Conservation (phyloP, 2,888 invertebrate genomes). For the Luperina nickerlii region DNA sequence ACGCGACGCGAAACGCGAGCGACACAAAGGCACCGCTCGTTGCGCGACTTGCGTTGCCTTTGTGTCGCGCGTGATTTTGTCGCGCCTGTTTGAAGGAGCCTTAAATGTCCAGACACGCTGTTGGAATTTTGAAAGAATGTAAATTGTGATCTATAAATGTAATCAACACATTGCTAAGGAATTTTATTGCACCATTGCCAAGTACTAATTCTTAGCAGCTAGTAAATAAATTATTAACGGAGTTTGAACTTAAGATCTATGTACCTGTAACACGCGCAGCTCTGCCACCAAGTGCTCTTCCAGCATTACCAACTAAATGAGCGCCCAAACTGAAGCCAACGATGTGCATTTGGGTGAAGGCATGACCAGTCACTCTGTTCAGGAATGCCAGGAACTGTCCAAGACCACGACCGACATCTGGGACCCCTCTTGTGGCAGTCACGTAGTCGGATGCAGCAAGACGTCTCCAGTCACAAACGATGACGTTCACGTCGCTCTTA, state of each 20-base stretch:
- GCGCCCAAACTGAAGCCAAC: conserved; percentile 88
- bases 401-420: conserved; percentile 81
- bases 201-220: background rate
- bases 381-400: conserved; percentile 83
- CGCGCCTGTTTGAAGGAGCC: too few species aligned
- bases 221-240: background rate
- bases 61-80: too few species aligned
- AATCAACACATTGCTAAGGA: background rate
- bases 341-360: conserved; percentile 79
- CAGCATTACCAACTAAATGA: conserved; percentile 85
- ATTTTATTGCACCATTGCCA: background rate
- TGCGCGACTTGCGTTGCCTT: too few species aligned
- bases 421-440: conserved; percentile 78
- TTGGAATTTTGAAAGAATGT: background rate
- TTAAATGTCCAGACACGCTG: background rate
- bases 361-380: conserved; percentile 71
- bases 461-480: conserved; percentile 83
- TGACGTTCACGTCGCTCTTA: conserved; percentile 80
- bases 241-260: background rate
- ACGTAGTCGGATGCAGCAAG: conserved; percentile 76
- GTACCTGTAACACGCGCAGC: conserved; percentile 83
- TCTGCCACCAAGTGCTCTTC: conserved; percentile 78
- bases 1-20: too few species aligned
- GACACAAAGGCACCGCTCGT: too few species aligned
- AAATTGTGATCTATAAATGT: background rate